Evolutionary conservation across 2,797 vertebrate species (phyloP).

Genomic region (Chaetophractus vellerosus): DNA sequence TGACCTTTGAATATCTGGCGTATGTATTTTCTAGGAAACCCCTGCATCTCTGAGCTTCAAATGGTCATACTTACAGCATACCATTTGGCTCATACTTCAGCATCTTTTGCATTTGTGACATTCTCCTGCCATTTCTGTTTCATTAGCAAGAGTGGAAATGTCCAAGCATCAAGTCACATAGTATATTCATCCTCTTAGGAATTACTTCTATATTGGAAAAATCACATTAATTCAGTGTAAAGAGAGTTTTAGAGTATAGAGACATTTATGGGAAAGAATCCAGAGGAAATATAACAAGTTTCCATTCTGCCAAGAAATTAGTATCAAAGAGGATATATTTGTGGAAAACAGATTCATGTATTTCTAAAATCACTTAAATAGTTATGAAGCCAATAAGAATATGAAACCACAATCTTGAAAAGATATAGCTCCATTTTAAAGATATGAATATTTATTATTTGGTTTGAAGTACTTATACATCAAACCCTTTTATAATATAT

Average conservation of each 20-base stretch:
- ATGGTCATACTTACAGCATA: neutral
- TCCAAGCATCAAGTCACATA: neutral
- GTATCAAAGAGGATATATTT: constrained; percentile 60
- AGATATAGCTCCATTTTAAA: neutral
- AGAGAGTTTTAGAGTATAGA: constrained; percentile 17
- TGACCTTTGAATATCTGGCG: constrained; percentile 60
- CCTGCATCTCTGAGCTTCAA: neutral
- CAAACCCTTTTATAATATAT: neutral
- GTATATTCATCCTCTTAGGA: constrained; percentile 32
- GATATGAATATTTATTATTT: constrained; percentile 13
- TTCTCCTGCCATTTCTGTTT: neutral
- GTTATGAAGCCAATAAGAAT: neutral
- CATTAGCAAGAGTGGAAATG: neutral
- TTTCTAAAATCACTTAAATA: constrained; percentile 53
- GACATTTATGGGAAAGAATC: constrained; percentile 41
- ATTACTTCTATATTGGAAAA: constrained; percentile 46
- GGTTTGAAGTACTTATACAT: neutral
- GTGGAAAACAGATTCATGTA: constrained; percentile 34
- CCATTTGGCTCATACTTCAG: neutral
- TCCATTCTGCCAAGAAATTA: constrained; percentile 59
- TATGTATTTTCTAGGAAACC: constrained; percentile 49
- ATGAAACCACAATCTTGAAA: constrained; percentile 50
- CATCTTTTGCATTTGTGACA: constrained; percentile 19
- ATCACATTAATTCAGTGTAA: constrained; percentile 61
- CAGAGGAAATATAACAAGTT: constrained; percentile 51